Conservation (phyloP, 2,888 invertebrate genomes). For the Steinernema carpocapsae region DNA sequence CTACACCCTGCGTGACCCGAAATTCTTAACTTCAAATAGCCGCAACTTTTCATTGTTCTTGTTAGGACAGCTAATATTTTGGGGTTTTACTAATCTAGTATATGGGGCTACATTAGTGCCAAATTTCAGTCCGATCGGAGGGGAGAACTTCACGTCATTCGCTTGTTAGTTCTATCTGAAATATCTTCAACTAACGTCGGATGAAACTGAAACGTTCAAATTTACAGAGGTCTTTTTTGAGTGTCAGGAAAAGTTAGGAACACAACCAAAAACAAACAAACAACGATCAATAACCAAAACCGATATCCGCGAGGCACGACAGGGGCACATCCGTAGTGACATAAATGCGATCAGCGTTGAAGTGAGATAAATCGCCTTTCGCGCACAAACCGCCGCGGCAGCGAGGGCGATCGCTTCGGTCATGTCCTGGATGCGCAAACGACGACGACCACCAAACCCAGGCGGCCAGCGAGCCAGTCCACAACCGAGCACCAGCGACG, state of each 20-base stretch:
- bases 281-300: slow-evolving; percentile 5
- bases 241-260: too few species aligned
- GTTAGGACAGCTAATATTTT: too few species aligned
- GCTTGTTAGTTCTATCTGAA: not conserved
- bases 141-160: too few species aligned
- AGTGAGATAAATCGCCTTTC: not conserved
- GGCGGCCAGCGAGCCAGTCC: too few species aligned
- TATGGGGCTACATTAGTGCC: too few species aligned
- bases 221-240: too few species aligned
- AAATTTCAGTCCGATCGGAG: too few species aligned
- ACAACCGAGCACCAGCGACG: not conserved
- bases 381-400: not conserved
- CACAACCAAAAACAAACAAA: not conserved
- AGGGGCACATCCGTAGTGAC: slow-evolving; percentile 29
- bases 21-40: too few species aligned
- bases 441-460: too few species aligned
- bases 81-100: too few species aligned
- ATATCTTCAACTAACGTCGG: not conserved
- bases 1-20: too few species aligned
- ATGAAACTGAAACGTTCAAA: not conserved
- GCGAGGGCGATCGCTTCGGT: not conserved
- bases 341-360: slow-evolving; percentile 25
- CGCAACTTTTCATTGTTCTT: too few species aligned
- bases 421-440: slow-evolving; percentile 32
- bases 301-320: slow-evolving; percentile 2